Base-by-base conservation (phyloP, 2,113 vertebrate species). In the Esox niger region DNA sequence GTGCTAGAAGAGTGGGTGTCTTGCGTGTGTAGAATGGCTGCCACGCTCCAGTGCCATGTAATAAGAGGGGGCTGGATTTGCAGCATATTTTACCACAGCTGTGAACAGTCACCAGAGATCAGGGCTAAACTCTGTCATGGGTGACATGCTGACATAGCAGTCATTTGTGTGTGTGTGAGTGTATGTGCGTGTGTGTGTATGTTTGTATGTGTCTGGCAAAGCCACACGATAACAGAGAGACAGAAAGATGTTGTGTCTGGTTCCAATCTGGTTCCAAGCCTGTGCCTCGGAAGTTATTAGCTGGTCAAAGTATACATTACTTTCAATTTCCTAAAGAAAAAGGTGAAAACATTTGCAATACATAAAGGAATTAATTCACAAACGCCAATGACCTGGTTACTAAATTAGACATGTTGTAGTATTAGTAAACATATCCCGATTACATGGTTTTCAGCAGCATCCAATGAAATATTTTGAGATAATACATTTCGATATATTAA, bases 81-180 rank as follows among this genome's bases (percentile, higher is more conserved):
- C 73, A 27, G 33, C 67, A 70, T 75, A 75, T 63, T 66, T 75
- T 11, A 46, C 25, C 56, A 46, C 57, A 65, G 56, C 73, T 62
- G 67, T 65, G 27, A 67, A 49, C 63, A 32, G 63, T 31, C 46
- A 52, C 46, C 26, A 49, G 23, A 31, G 46, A 65, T 21, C 47
- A 17, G 63, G 46, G 63, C 63, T 21, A 47, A 32, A 27, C 30
- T 31, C 46, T 52, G 49, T 65, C 63, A 65, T 27, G 63, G 46
- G n/a, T 32, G 63, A 65, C 43, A 65, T 31, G 57, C 17, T 31
- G 57, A 29, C 27, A 30, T 31, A 29, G 57, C 27, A 30, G 57
- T 17, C 57, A 29, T 59, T 59, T 59, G 57, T 21, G 6, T 61
- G 32, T 35, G 57, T 30, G 57, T 31, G 29, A n/a, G n/a, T n/a